phyloP scores from a whole-genome alignment of 2,888 invertebrate genomes.

The Himalopsyche anomala region DNA sequence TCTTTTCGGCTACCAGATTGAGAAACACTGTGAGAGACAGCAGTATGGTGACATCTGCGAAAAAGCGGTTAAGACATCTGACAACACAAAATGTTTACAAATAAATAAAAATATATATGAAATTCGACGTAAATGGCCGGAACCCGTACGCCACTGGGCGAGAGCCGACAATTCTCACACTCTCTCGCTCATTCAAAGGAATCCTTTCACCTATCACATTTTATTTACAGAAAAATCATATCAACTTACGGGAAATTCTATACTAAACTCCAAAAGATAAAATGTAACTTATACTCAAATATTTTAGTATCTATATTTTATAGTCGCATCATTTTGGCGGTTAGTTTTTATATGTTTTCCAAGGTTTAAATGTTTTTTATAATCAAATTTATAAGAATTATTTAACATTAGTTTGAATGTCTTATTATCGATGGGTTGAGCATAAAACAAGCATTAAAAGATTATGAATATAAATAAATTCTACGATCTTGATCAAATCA shows the following conservation, averaged over 20 bases:
- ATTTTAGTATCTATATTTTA: no score
- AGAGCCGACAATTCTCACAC: constrained; percentile 23
- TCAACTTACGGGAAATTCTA: constrained; percentile 1
- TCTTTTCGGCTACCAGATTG: constrained; percentile 97
- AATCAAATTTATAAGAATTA: no score
- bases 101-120: constrained; percentile 10
- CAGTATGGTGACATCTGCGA: constrained; percentile 96
- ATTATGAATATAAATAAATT: no score
- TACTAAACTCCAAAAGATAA: not conserved
- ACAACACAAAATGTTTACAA: constrained; percentile 40
- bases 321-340: no score
- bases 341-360: no score
- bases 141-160: constrained; percentile 35
- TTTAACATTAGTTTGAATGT: no score
- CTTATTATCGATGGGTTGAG: no score
- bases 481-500: no score
- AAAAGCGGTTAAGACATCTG: constrained; percentile 63
- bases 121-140: constrained; percentile 38
- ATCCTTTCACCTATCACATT: constrained; percentile 32
- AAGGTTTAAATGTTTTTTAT: no score
- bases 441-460: no score
- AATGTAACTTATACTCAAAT: no score
- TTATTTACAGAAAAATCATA: constrained; percentile 33
- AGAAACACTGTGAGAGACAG: constrained; percentile 98
- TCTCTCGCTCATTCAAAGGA: constrained; percentile 13